Base-by-base conservation (phyloP, 2,888 invertebrate species). In the Microctonus hyperodae region DNA sequence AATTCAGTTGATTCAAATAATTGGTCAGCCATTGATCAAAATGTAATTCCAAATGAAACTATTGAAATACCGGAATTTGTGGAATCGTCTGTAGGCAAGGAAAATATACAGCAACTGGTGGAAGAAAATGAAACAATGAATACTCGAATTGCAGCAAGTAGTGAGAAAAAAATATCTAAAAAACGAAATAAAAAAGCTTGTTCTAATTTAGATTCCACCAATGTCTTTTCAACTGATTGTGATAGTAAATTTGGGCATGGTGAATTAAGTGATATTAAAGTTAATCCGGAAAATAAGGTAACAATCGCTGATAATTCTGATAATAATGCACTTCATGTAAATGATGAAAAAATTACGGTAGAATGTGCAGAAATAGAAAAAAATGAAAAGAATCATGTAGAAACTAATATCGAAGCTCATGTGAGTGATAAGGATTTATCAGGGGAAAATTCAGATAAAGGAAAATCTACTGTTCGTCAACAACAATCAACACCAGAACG, bases 351-450 rank as follows among this genome's bases (percentile, higher is more conserved):
- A 3, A 13, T 22, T 13, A 6, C 44, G 2, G 10, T 16, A 13
- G 35, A 51, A 51, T 11, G 7, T 33, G 20, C 6, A n/a, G 35
- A 51, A 16, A 33, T 22, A 22, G 10, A 16, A 22, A 35, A 20
- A 44, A 9, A 82, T 70, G 82, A 81, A 58, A 79, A 76, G 65
- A 74, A 85, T 33, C 87, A 87, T 59, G 86, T 16, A 6, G 50
- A 55, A 44, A 56, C 25, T 64, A 61, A 23, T n/a, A 20, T 10
- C 25, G 64, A 67, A 40, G 22, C 56, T 16, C 16, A 64, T 59
- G 61, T 6, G 35, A 22, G 22, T 50, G 20, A 22, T 7, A 22
- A 60, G 1, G 23, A 11, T 37, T 61, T n/a, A 25, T 55, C 64
- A 5, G 71, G 71, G 23, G 37, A 22, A 2, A 71, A 72, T 22